Base-by-base conservation (phyloP, 2,888 invertebrate genomes). In the Coenonympha arcania region DNA sequence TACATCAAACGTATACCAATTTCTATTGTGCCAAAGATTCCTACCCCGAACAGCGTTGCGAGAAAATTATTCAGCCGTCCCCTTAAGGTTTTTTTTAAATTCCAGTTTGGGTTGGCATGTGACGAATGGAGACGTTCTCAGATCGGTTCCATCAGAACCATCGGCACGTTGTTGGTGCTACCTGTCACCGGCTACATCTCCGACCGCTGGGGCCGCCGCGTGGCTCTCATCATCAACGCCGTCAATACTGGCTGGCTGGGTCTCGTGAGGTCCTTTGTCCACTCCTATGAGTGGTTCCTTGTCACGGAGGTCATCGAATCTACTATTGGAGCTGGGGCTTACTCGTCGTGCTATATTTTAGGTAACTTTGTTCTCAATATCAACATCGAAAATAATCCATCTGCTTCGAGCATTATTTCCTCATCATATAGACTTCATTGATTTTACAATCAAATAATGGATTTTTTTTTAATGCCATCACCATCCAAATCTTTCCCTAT, bases 231-330 rank as follows among this genome's bases (percentile, higher is more conserved):
- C 22, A 71, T 88, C 60, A 89, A 90, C 56, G 89, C 90, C 58
- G 84, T 89, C 58, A 73, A 90, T 58, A 90, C 90, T 19, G 90
- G 89, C 42, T 73, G 91, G 65, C 79, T 91, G 47, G 94, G 94
- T 2, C 74, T 93, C 26, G 79, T 89, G 15, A 88, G 92, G 46
- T 90, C 92, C 6, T 91, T 92, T 64, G 89, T 92, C 47, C 88
- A 89, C 49, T 89, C 88, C 56, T 93, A 93, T 70, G 81, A 88
- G 58, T 89, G 89, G 88, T 94, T 93, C 71, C 63, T 92, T 22
- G 65, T 88, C 0, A 88, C 93, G 19, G 93, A 94, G 71, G 90
- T 93, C 46, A 63, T 93, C 2, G 93, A 93, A 66, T 91, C 93
- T 0, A 73, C 89, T 1, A 80, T 91, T 13, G 90, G 91, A 0